phyloP scores from a whole-genome alignment of 2,888 invertebrate genomes.

The Luperina testacea region DNA sequence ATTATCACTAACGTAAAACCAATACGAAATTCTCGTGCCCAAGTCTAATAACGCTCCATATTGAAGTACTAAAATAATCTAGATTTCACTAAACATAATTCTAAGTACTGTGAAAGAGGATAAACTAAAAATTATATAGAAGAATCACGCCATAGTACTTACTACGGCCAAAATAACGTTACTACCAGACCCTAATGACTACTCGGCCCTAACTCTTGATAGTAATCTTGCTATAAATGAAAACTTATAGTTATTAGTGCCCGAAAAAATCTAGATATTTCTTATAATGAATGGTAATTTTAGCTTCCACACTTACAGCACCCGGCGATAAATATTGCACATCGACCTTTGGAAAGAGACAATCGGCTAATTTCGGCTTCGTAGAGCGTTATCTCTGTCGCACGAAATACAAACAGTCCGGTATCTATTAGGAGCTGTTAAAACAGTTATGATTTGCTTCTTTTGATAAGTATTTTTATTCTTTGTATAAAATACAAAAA shows the following conservation, averaged over 20 bases:
- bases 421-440: too few species aligned
- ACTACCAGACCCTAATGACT: conserved; percentile 1
- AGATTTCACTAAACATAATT: conserved; percentile 22
- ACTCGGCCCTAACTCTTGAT: conserved; percentile 1
- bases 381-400: too few species aligned
- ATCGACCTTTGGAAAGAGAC: too few species aligned
- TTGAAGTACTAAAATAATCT: conserved; percentile 21
- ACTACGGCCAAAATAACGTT: conserved; percentile 16
- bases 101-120: not conserved
- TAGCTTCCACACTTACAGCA: not conserved
- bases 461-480: too few species aligned
- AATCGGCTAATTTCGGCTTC: too few species aligned
- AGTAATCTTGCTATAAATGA: conserved; percentile 19
- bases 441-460: too few species aligned
- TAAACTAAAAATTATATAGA: conserved; percentile 24
- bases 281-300: not conserved
- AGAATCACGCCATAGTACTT: conserved; percentile 30
- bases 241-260: not conserved
- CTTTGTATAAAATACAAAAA: too few species aligned
- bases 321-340: too few species aligned
- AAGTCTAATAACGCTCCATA: conserved; percentile 24
- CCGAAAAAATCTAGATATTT: not conserved
- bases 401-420: too few species aligned
- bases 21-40: conserved; percentile 40
- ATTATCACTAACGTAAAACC: conserved; percentile 2